Percentiles rank a stretch among this genome's conserved stretches.
These are phyloP conservation scores for Columba janthina DNA, from an alignment of 2,113 vertebrate genomes.

Conservation along the genomic window DNA sequence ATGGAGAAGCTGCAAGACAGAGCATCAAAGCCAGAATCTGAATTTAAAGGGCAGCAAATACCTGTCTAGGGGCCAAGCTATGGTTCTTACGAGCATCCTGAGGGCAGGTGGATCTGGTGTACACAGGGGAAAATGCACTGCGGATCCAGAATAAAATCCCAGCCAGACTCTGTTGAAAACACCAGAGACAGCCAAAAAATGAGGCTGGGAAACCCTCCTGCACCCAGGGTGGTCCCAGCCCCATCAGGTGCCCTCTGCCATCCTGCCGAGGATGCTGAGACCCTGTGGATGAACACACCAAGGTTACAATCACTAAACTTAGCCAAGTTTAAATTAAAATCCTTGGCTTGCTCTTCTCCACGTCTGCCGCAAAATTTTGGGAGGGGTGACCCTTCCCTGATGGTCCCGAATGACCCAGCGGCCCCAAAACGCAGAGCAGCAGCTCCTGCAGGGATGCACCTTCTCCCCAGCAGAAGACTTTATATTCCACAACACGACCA, in stretches of 20 bases:
- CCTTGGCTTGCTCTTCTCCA: background rate
- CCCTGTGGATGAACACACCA: background rate
- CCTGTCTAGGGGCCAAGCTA: background rate
- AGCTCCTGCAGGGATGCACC: rapidly evolving
- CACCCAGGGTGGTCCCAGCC: background rate
- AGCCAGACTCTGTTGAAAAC: background rate
- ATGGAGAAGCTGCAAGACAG: background rate
- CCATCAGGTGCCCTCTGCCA: rapidly evolving
- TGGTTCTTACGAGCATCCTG: background rate
- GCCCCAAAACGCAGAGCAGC: background rate
- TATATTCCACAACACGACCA: background rate
- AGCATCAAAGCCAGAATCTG: background rate
- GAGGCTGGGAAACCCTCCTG: background rate
- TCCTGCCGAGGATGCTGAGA: background rate
- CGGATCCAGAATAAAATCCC: background rate
- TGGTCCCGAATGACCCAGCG: background rate
- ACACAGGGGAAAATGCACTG: background rate
- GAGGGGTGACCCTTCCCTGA: background rate
- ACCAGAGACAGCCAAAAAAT: background rate
- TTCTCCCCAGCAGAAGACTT: background rate
- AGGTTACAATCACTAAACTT: no score
- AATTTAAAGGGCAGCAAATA: background rate
- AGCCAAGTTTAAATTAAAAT: background rate
- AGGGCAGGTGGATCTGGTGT: background rate
- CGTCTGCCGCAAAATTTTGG: background rate